Conservation (phyloP, 2,888 invertebrate genomes). For the Chrysodeixis includens region DNA sequence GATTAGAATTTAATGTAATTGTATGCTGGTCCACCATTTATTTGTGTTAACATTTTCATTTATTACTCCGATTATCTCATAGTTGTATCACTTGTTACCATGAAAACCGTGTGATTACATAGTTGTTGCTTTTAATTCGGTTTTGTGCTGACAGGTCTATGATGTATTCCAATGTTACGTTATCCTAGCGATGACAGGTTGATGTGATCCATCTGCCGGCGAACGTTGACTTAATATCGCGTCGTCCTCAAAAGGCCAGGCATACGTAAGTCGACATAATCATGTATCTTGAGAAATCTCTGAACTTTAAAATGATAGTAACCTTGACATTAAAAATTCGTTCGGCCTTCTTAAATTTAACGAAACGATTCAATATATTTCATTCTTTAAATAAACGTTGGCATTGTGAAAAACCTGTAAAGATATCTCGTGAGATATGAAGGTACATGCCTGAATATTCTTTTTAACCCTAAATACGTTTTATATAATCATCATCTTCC, state of each 20-base stretch:
- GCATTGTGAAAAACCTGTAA: background rate
- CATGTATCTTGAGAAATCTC: background rate
- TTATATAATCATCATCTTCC: no score
- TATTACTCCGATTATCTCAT: background rate
- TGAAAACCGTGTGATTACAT: background rate
- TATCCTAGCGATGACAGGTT: background rate
- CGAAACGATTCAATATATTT: background rate
- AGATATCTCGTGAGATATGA: no score
- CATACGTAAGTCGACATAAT: slow-evolving; percentile 1
- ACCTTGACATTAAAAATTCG: slow-evolving; percentile 20
- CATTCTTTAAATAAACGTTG: background rate
- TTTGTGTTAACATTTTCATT: slow-evolving; percentile 36
- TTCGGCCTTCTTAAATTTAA: background rate
- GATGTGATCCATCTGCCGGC: background rate
- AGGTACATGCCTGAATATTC: no score
- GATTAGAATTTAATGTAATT: slow-evolving; percentile 70
- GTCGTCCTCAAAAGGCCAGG: background rate
- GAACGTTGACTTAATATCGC: background rate
- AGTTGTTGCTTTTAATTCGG: background rate
- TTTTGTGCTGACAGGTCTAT: background rate
- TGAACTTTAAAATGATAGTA: slow-evolving; percentile 13
- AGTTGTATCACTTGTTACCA: no score
- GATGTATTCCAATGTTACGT: slow-evolving; percentile 11
- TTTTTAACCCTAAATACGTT: no score
- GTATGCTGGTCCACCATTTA: slow-evolving; percentile 51